Evolutionary conservation across 1,140 invertebrate genomes (phyloP).

Genomic region (Drosophila pruinosa): DNA sequence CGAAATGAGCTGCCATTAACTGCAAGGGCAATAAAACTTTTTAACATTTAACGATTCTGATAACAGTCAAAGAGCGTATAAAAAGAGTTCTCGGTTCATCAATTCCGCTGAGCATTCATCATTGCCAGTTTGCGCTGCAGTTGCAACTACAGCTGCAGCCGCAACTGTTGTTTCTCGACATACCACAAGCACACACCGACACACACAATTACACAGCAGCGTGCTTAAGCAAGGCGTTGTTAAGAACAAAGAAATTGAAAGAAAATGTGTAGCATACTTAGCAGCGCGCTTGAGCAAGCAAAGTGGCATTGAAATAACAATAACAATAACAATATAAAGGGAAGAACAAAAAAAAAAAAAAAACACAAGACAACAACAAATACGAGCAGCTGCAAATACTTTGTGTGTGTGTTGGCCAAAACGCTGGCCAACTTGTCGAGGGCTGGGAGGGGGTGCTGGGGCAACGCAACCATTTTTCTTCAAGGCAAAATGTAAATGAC

Average conservation of each 20-base stretch:
- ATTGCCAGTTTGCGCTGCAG: not conserved
- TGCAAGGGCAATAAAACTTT: not conserved
- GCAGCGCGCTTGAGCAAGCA: constrained; percentile 37
- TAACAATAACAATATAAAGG: constrained; percentile 43
- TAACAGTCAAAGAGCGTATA: not conserved
- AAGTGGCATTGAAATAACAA: constrained; percentile 73
- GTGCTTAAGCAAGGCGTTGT: not conserved
- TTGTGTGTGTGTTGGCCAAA: constrained; percentile 17
- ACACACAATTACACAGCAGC: not conserved
- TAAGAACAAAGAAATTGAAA: constrained; percentile 41
- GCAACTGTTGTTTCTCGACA: not conserved
- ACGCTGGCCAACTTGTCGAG: constrained; percentile 18
- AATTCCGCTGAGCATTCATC: not conserved
- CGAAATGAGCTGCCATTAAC: not conserved
- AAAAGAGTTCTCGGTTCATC: not conserved
- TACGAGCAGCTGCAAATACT: constrained; percentile 25
- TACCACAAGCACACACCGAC: not conserved
- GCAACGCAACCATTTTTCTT: constrained; percentile 39
- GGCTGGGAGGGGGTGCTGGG: not conserved
- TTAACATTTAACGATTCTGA: not conserved
- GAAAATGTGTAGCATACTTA: constrained; percentile 70
- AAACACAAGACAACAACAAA: constrained; percentile 2
- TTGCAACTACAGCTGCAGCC: not conserved
- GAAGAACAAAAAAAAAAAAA: too few relatives aligned
- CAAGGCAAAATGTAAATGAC: constrained; percentile 76